Conservation (phyloP, 2,888 invertebrate genomes). For the Agonopterix alstromeriana region DNA sequence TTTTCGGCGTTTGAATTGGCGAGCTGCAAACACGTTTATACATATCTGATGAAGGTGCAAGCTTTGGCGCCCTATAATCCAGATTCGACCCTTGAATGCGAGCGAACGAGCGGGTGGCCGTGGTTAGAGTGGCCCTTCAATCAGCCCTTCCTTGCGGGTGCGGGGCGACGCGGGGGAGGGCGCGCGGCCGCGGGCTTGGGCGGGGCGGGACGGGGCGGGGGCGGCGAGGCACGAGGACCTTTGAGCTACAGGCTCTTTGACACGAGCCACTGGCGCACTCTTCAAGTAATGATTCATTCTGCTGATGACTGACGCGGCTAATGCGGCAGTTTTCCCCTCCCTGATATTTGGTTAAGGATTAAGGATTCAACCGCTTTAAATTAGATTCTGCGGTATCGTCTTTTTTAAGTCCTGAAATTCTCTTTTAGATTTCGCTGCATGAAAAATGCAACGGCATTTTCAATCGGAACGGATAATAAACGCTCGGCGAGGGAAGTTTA, state of each 20-base stretch:
- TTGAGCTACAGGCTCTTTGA: conserved; percentile 73
- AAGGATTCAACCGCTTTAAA: conserved; percentile 39
- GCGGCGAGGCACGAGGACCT: conserved; percentile 54
- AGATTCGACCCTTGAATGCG: conserved; percentile 71
- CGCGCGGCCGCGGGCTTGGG: conserved; percentile 6
- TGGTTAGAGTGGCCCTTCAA: conserved; percentile 75
- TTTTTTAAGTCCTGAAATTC: conserved; percentile 21
- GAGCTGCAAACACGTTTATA: conserved; percentile 63
- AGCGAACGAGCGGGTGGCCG: conserved; percentile 73
- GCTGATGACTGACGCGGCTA: conserved; percentile 74
- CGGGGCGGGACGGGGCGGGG: conserved; percentile 13
- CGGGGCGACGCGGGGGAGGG: conserved; percentile 31
- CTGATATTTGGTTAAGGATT: conserved; percentile 58
- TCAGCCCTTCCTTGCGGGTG: conserved; percentile 67
- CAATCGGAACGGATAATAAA: conserved; percentile 11
- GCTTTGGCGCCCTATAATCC: conserved; percentile 74
- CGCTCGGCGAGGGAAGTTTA: conserved; percentile 9
- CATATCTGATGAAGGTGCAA: conserved; percentile 73
- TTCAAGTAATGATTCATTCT: conserved; percentile 77
- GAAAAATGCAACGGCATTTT: conserved; percentile 16
- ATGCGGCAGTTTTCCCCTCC: conserved; percentile 56
- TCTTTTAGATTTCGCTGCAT: conserved; percentile 7
- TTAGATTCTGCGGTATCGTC: conserved; percentile 32
- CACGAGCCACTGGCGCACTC: conserved; percentile 74
- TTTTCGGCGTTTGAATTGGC: conserved; percentile 58